Conservation (phyloP, 2,113 vertebrate genomes). For the cattle (Bos taurus) region DNA sequence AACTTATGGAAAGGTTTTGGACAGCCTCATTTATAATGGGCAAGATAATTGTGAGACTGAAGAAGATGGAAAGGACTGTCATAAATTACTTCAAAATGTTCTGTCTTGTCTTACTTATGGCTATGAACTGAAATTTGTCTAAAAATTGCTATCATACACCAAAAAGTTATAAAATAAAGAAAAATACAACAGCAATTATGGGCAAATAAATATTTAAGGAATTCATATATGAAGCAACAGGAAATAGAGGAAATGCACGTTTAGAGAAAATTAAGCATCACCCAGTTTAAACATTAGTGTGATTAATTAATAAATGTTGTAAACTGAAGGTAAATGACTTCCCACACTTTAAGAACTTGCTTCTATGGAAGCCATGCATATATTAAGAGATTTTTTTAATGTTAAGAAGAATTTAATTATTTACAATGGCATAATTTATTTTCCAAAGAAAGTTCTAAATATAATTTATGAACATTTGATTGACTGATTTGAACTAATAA, state of each 20-base stretch:
- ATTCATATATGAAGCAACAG: not conserved
- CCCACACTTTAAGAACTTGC: not conserved
- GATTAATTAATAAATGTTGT: not conserved
- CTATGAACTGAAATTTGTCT: not conserved
- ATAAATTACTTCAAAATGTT: slow-evolving; percentile 82
- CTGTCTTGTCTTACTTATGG: not conserved
- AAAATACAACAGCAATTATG: not conserved
- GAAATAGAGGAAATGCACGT: not conserved
- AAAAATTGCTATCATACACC: not conserved
- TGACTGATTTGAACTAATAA: not conserved
- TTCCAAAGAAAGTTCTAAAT: not conserved
- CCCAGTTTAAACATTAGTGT: not conserved
- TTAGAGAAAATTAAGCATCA: not conserved
- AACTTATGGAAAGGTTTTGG: not conserved
- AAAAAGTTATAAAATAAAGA: not conserved
- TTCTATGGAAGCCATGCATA: not conserved
- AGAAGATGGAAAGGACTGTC: slow-evolving; percentile 95
- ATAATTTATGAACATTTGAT: not conserved
- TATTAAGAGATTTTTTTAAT: not conserved
- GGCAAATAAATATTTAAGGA: not conserved
- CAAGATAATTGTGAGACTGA: slow-evolving; percentile 96
- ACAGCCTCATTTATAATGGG: slow-evolving; percentile 94
- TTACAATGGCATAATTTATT: not conserved
- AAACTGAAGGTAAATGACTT: not conserved
- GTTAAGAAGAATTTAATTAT: not conserved